Evolutionary conservation across 2,113 vertebrate genomes (phyloP).

Genomic region (Onychostoma macrolepis): DNA sequence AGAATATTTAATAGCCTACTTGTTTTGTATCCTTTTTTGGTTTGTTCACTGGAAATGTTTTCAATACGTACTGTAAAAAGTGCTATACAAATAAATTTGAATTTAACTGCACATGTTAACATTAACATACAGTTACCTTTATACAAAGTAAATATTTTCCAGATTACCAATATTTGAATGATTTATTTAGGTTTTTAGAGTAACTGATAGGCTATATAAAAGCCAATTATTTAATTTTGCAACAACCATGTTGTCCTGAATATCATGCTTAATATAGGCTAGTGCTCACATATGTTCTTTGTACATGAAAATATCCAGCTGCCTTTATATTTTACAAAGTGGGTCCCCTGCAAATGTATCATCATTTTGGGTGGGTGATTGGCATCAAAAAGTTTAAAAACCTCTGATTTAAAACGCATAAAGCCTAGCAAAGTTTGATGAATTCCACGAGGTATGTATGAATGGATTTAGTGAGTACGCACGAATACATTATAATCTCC

Average conservation of each 20-base stretch:
- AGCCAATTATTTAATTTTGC: not conserved
- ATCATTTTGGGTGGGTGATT: not conserved
- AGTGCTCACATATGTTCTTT: not conserved
- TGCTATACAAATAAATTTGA: not conserved
- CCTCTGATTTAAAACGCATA: not conserved
- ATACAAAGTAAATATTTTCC: not conserved
- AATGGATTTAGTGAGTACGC: conserved; percentile 16
- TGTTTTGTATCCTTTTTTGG: not conserved
- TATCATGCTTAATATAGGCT: not conserved
- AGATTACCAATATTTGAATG: not conserved
- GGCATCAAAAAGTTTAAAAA: not conserved
- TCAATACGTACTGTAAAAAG: not conserved
- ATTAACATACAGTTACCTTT: not conserved
- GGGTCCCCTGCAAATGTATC: not conserved
- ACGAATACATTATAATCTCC: conserved; percentile 28
- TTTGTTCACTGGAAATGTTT: not conserved
- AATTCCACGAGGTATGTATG: not conserved
- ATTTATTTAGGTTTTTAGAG: not conserved
- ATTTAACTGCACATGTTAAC: not conserved
- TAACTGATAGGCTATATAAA: not conserved
- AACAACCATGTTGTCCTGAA: not conserved
- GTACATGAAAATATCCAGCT: not conserved
- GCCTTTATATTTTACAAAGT: too few species aligned
- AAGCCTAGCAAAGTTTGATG: not conserved
- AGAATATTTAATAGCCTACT: not conserved